Evolutionary conservation across 2,797 vertebrate genomes (phyloP), one percentile per base, ranked within the genome.

Genomic region (Oophaga sylvatica): DNA sequence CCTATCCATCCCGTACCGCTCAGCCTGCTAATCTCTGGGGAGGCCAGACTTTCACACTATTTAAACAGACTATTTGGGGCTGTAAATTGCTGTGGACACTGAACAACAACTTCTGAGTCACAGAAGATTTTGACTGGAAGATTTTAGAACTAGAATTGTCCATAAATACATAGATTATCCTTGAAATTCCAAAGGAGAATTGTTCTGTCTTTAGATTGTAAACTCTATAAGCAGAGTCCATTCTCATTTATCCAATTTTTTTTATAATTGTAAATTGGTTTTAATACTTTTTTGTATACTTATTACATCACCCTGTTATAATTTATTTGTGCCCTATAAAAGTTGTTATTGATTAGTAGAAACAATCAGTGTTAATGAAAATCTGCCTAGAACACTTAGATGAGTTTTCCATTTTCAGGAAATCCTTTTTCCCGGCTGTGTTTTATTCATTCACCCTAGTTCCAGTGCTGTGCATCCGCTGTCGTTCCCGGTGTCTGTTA

Each of bases 11-110:
- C 48, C 48, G 60, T 59, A 45, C 20, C 29, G 59, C 70, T 85
- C 35, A 65, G 70, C n/a, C 59, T 26, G 62, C 56, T 65, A 81
- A 75, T 85, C 77, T 63, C 81, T 12, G 26, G 41, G 78, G 85
- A 84, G 56, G 65, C 62, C 76, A 83, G 29, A 48, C 57, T 73
- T 88, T 84, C 75, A 84, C 67, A 80, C 75, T 67, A 80, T 79
- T 83, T 59, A 56, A 59, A 26, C 71, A 76, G 70, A 53, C 57
- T 76, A 84, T 77, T 48, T 76, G 71, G 22, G 48, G 59, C 41
- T 84, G 6, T 31, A 29, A 63, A 75, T 75, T 41, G 70, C 9
- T 22, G 8, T 11, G 70, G 31, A 35, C 19, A 45, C 8, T 45
- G 70, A 19, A 75, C 22, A n/a, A 6, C 53, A 41, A 75, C 19